Evolutionary conservation across 2,113 vertebrate genomes (phyloP).

Genomic region (Sorex araneus): DNA sequence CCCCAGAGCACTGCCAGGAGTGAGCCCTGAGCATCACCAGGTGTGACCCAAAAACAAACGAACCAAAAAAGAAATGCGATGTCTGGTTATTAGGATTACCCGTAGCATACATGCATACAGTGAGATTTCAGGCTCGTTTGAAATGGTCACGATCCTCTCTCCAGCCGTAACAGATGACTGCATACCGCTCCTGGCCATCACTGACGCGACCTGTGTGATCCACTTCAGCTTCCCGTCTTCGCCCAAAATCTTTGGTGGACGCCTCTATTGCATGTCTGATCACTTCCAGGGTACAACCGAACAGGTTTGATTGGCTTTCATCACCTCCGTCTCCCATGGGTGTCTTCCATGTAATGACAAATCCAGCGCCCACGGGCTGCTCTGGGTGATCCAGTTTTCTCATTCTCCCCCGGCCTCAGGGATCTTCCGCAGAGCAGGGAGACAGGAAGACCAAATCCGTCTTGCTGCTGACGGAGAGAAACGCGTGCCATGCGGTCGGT

Average conservation of each 20-base stretch:
- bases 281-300: constrained; percentile 89
- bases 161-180: constrained; percentile 94
- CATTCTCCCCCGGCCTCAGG: constrained; percentile 19
- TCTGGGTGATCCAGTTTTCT: not conserved
- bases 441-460: constrained; percentile 88
- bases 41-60: too few relatives aligned
- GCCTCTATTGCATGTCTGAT: constrained; percentile 91
- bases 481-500: constrained; percentile 79
- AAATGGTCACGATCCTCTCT: not conserved
- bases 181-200: constrained; percentile 89
- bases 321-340: not conserved
- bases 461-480: constrained; percentile 92
- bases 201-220: constrained; percentile 93
- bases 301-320: constrained; percentile 86
- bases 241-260: constrained; percentile 90
- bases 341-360: not conserved
- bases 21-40: too few relatives aligned
- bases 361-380: not conserved
- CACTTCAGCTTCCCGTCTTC: constrained; percentile 94
- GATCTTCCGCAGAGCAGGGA: constrained; percentile 73
- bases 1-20: too few relatives aligned
- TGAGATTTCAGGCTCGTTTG: not conserved
- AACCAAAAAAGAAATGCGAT: too few relatives aligned
- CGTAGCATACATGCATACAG: rapidly evolving
- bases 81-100: not conserved